Conservation (phyloP, 2,797 vertebrate genomes). For the Capromys pilorides region DNA sequence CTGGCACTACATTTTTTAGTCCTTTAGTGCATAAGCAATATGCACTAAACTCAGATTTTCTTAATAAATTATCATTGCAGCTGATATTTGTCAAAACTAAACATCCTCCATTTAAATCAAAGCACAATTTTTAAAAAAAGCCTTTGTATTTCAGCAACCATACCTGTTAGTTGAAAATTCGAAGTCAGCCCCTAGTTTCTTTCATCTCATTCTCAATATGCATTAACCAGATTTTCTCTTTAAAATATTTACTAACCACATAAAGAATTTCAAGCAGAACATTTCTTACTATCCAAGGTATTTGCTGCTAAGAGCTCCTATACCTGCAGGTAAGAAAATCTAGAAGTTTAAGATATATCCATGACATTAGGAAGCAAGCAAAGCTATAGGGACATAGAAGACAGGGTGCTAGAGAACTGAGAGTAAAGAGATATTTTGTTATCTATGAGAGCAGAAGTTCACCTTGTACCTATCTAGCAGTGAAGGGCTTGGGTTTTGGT, state of each 20-base stretch:
- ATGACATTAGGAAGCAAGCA: neutral
- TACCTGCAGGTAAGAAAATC: neutral
- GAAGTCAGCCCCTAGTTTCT: neutral
- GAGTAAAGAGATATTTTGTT: neutral
- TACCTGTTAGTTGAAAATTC: neutral
- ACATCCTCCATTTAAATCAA: neutral
- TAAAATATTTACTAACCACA: neutral
- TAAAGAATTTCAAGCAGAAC: conserved; percentile 7
- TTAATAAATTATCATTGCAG: neutral
- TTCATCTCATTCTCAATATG: conserved; percentile 20
- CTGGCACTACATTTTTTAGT: conserved; percentile 18
- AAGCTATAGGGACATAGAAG: neutral
- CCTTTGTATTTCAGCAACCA: neutral
- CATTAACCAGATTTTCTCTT: conserved; percentile 12
- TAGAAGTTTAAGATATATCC: neutral
- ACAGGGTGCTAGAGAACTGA: neutral
- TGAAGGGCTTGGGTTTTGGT: neutral
- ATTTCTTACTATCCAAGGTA: neutral
- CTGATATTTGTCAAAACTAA: neutral
- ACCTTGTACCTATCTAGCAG: neutral
- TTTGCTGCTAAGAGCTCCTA: neutral
- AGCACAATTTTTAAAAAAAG: neutral
- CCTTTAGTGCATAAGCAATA: conserved; percentile 3
- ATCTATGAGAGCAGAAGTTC: neutral
- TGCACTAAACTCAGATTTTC: neutral